Conservation (phyloP, 2,797 vertebrate species). For the Sebastes goodei region DNA sequence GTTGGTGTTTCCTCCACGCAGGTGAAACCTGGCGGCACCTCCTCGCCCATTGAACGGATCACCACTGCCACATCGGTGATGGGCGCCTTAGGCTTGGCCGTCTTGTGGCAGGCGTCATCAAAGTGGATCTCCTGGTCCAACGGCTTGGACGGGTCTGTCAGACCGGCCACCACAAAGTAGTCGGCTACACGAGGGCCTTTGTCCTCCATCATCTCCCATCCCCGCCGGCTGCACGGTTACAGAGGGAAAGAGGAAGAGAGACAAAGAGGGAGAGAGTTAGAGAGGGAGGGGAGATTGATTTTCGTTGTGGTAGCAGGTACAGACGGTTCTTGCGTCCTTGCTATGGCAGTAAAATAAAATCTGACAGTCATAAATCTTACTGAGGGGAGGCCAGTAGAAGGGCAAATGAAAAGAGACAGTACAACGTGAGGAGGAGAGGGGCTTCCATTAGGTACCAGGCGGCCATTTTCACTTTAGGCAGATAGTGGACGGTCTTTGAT, state of each 20-base stretch:
- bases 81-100: conserved; percentile 90
- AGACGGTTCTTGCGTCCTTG: conserved; percentile 42
- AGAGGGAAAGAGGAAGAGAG: not conserved
- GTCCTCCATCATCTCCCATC: conserved; percentile 95
- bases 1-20: conserved; percentile 90
- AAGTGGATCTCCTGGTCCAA: conserved; percentile 95
- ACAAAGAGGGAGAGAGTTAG: not conserved
- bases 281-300: conserved; percentile 35
- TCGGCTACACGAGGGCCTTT: conserved; percentile 94
- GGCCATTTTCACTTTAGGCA: not conserved
- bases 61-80: conserved; percentile 93
- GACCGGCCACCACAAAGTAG: conserved; percentile 95
- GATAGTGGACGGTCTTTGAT: not conserved
- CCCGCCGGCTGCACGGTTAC: conserved; percentile 62
- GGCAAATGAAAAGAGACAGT: conserved; percentile 22
- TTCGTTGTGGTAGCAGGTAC: conserved; percentile 40
- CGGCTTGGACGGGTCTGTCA: conserved; percentile 91
- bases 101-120: conserved; percentile 92
- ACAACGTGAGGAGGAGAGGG: conserved; percentile 4
- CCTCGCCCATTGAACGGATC: conserved; percentile 91
- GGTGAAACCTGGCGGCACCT: conserved; percentile 88
- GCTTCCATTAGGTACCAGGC: conserved; percentile 3
- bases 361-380: conserved; percentile 50
- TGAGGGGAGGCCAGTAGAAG: conserved; percentile 21
- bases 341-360: conserved; percentile 42